Percentiles rank a stretch among this genome's conserved stretches.
These are phyloP conservation scores for Epizoanthus rinbou DNA, from an alignment of 92 coral and sea anemone species.

Conservation along the genomic window DNA sequence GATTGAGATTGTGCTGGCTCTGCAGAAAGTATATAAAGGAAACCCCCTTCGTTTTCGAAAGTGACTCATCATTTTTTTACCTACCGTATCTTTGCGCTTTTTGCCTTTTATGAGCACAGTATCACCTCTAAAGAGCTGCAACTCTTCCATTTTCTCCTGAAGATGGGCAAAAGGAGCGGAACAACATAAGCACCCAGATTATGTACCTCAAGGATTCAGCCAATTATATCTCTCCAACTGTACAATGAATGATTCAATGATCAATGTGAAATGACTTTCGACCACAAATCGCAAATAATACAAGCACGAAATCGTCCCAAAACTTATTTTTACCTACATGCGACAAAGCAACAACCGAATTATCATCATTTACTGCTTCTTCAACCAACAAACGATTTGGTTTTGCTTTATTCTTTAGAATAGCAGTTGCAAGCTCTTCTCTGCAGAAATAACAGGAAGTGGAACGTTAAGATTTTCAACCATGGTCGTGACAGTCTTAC, in stretches of 20 bases:
- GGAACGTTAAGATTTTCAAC: constrained; percentile 21
- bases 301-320: neutral
- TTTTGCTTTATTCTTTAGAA: constrained; percentile 85
- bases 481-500: neutral
- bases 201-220: neutral
- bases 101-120: constrained; percentile 97
- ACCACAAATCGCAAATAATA: neutral
- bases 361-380: constrained; percentile 98
- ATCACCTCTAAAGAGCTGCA: constrained; percentile 96
- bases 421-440: constrained; percentile 98
- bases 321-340: constrained; percentile 69
- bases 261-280: neutral
- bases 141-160: constrained; percentile 96
- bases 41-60: neutral
- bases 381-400: constrained; percentile 96
- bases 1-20: no score
- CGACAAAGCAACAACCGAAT: constrained; percentile 96
- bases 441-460: constrained; percentile 52
- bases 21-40: no score
- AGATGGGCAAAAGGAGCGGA: neutral
- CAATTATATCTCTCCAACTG: constrained; percentile 40
- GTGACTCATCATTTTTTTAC: constrained; percentile 50
- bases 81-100: constrained; percentile 96
- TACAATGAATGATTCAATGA: no score
- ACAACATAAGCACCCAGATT: neutral